Evolutionary conservation across 2,888 invertebrate species (phyloP).

Genomic region (Odontocerum albicorne): DNA sequence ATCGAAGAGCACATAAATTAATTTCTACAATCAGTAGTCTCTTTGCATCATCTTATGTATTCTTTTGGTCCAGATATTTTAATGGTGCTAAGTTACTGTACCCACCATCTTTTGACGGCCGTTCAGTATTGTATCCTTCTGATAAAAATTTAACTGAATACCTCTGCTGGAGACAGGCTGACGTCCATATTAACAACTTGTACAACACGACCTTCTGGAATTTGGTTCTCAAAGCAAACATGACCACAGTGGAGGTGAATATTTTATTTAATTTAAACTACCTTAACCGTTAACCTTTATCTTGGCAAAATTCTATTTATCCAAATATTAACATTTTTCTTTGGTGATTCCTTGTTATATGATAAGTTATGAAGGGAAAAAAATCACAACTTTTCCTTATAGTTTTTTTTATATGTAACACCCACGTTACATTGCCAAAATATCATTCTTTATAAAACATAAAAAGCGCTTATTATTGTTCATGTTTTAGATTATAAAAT

Average conservation of each 20-base stretch:
- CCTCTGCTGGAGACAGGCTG: slow-evolving; percentile 90
- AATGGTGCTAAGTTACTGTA: slow-evolving; percentile 67
- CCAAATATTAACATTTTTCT: too few relatives aligned
- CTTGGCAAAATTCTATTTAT: too few relatives aligned
- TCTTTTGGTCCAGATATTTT: slow-evolving; percentile 84
- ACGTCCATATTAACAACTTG: slow-evolving; percentile 95
- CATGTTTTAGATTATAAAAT: too few relatives aligned
- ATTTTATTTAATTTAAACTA: too few relatives aligned
- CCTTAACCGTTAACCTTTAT: too few relatives aligned
- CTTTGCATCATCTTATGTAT: slow-evolving; percentile 87
- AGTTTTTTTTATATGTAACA: too few relatives aligned
- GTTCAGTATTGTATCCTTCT: slow-evolving; percentile 85
- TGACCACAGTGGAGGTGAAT: slow-evolving; percentile 75
- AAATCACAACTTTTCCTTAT: too few relatives aligned
- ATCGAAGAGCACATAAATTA: slow-evolving; percentile 81
- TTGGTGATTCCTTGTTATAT: too few relatives aligned
- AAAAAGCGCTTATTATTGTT: too few relatives aligned
- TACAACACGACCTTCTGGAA: slow-evolving; percentile 98
- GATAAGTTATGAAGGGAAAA: too few relatives aligned
- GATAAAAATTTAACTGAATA: slow-evolving; percentile 87
- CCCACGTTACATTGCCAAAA: too few relatives aligned
- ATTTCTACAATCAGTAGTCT: slow-evolving; percentile 84
- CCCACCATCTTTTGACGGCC: slow-evolving; percentile 93
- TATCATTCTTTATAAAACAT: too few relatives aligned
- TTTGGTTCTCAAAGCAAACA: slow-evolving; percentile 73